phyloP scores from a whole-genome alignment of 2,888 invertebrate species.

The Ormyrus nitidulus region DNA sequence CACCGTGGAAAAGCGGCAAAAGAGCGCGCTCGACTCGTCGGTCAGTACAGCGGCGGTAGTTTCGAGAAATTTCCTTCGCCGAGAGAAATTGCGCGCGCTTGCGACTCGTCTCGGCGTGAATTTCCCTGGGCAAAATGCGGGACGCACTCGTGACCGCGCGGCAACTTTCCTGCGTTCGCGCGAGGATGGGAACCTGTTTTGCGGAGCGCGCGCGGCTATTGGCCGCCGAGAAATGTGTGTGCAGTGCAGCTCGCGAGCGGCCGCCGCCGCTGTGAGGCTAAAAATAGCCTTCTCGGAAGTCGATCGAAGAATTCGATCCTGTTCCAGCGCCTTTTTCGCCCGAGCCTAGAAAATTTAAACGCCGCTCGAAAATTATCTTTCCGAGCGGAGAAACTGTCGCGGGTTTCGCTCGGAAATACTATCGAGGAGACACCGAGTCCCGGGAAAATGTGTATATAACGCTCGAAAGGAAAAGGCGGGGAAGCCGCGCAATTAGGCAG shows the following conservation, averaged over 20 bases:
- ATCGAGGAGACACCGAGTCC: too few relatives aligned
- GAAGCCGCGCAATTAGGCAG: not conserved
- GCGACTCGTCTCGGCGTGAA: slow-evolving; percentile 15
- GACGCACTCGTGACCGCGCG: not conserved
- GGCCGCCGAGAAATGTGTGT: slow-evolving; percentile 58
- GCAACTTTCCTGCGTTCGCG: slow-evolving; percentile 28
- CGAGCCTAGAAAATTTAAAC: not conserved
- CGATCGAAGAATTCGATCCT: slow-evolving; percentile 63
- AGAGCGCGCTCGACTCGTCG: too few relatives aligned
- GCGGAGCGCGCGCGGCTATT: slow-evolving; percentile 52
- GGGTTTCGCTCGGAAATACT: too few relatives aligned
- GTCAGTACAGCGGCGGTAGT: too few relatives aligned
- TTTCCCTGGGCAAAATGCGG: slow-evolving; percentile 17
- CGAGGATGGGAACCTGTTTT: slow-evolving; percentile 61
- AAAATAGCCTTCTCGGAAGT: slow-evolving; percentile 72
- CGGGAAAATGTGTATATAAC: too few relatives aligned
- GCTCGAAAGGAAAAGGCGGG: not conserved
- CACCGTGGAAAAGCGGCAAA: too few relatives aligned
- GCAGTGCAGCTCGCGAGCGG: not conserved
- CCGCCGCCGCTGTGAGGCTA: slow-evolving; percentile 57
- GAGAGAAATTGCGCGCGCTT: slow-evolving; percentile 25
- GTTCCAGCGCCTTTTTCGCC: slow-evolving; percentile 18
- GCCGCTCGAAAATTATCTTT: not conserved
- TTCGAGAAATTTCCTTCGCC: slow-evolving; percentile 42
- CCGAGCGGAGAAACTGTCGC: too few relatives aligned